Base-by-base conservation (phyloP, 2,113 vertebrate species). In the Meleagris gallopavo region DNA sequence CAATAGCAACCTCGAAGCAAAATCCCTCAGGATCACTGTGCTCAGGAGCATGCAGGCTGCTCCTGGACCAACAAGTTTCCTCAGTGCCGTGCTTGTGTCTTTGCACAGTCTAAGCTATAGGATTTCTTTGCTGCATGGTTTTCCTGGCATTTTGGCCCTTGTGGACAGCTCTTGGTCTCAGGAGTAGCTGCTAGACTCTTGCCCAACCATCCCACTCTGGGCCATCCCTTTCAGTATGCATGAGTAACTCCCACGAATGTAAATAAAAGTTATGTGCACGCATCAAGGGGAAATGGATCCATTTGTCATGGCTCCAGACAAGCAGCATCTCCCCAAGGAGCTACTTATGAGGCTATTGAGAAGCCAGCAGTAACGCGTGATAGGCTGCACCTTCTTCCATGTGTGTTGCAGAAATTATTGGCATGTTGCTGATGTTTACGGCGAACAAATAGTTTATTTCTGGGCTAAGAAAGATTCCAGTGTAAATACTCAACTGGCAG, bases 401-500 rank as follows among this genome's bases (percentile, higher is more conserved):
- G 80, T 79, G 88, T 60, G 82, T 34, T 77, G 52, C 71, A 78
- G 87, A 90, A 92, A 93, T 93, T 93, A 93, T 43, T 88, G 86
- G 80, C 21, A 0, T 34, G 67, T 86, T 91, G 80, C 79, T 92
- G 86, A 80, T 90, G 88, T 83, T 93, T 87, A 82, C 79, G 87
- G 88, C 0, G 11, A 95, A 83, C 76, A 94, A 95, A 93, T 79
- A 91, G 88, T 96, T 97, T 96, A 96, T 97, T 97, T 94, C 94
- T 95, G 73, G 86, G 94, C 82, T 95, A 89, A 94, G 95, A 93
- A 95, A 94, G 86, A 96, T 97, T 97, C 95, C 94, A 96, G 77
- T 94, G 72, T 96, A 97, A 97, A 97, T 97, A 94, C 84, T 97
- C 86, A 57, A 90, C 94, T 97, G 97, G 96, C 96, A 97, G 96